Base-by-base conservation (phyloP, 2,797 vertebrate genomes). In the Pseudochromis fuscus region DNA sequence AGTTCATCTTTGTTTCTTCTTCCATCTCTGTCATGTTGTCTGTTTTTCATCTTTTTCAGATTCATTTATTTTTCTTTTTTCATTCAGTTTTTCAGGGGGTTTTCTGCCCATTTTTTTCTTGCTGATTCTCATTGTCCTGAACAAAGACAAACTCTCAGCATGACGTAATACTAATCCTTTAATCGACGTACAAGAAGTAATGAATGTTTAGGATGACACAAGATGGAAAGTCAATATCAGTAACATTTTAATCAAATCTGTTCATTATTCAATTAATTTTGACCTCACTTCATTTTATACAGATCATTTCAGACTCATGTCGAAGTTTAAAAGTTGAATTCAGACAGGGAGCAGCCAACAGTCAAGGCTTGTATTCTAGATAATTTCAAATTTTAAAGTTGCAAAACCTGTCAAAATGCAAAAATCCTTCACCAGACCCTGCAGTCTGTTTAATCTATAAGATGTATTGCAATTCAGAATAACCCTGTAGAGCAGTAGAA, bases 11-110 rank as follows among this genome's bases (percentile, higher is more conserved):
- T 60, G 42, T 28, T 62, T 38, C 40, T 63, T 40, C 48, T 57
- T 57, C 16, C 52, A 5, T 65, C 45, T 66, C 55, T 72, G 45
- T 65, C 37, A 9, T 49, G 1, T 33, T 27, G 58, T 72, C 79
- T 80, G 71, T 27, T 79, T 81, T 78, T 76, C 9, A 12, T 86
- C 61, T 64, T 71, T 69, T 48, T 75, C 24, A 72, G n/a, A 73
- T 82, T 71, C 77, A 40, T 67, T 57, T 61, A 67, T 52, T 77
- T 65, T 44, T 35, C 18, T 5, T 48, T 57, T 13, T 67, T 52
- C 48, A 61, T 83, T 77, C 69, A 79, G 48, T 66, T 49, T 58
- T 68, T 72, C 5, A 24, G 4, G 18, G 7, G 2, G 24, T 24
- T 23, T 51, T 25, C 11, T 13, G 4, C 30, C 13, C 7, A 12